These are phyloP conservation scores for Drosophila ironensis DNA, from an alignment of 1,140 invertebrate genomes.

Conservation along the genomic window DNA sequence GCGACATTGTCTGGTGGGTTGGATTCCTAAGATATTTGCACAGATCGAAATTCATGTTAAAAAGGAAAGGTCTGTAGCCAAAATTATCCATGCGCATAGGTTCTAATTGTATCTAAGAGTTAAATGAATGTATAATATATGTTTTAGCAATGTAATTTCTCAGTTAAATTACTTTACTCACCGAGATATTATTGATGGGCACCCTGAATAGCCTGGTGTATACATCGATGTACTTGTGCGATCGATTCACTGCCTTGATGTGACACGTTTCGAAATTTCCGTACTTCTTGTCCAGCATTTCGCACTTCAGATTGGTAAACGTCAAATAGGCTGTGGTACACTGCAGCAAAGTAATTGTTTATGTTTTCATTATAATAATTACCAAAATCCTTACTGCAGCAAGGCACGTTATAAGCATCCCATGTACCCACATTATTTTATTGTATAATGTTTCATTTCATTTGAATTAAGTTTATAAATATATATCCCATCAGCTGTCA, in stretches of 20 bases:
- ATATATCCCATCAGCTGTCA: not conserved
- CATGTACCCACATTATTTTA: conserved; percentile 7
- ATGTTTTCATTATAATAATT: no score
- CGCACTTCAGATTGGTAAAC: conserved; percentile 36
- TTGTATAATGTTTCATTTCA: not conserved
- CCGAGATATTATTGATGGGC: conserved; percentile 15
- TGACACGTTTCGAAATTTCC: conserved; percentile 8
- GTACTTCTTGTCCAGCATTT: not conserved
- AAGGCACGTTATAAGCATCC: not conserved
- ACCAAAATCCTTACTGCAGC: not conserved
- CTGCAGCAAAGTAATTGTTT: not conserved
- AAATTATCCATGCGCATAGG: not conserved
- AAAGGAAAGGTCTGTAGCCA: conserved; percentile 23
- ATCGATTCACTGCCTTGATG: conserved; percentile 46
- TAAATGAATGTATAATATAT: no score
- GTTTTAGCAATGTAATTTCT: no score
- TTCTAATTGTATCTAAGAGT: not conserved
- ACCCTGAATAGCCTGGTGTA: not conserved
- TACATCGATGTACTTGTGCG: conserved; percentile 36
- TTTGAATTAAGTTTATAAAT: not conserved
- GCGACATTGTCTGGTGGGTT: not conserved
- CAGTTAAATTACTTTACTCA: not conserved
- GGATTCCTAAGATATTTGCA: conserved; percentile 17
- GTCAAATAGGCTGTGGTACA: not conserved
- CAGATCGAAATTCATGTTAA: conserved; percentile 11